Evolutionary conservation across 1,140 invertebrate genomes (phyloP), one percentile per base, ranked within the genome.

Genomic region (Caenorhabditis remanei): DNA sequence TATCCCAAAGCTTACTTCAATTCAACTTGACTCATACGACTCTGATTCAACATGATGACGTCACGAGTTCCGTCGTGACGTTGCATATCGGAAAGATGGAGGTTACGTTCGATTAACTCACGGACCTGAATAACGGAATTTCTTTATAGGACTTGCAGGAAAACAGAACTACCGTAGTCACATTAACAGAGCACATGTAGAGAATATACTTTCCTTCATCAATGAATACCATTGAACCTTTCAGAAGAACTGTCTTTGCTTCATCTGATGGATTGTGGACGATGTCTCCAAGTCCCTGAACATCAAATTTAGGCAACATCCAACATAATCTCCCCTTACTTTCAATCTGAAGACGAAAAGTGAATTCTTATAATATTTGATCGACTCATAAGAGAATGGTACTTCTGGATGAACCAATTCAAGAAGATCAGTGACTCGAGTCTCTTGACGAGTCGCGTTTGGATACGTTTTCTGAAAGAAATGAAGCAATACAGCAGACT

Each of bases 51-150:
- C 86, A 94, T 92, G 24, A 94, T 93, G 19, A 94, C 85, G 87
- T 94, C 93, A 32, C 93, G 87, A 0, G 93, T 94, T 87, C 92
- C 93, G 89, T 94, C 93, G 88, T 94, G 93, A 1, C 93, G 88
- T 55, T 93, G 93, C 85, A 87, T 87, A 61, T 90, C 90, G 5
- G 89, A 89, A 6, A 90, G 56, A 58, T 87, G 90, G 13, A 90
- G 87, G 53, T 87, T 88, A 32, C 90, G 21, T 58, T 90, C 90
- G 48, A 88, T 88, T 7, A 90, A 56, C 71, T 90, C 90, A 21
- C 90, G 65, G 16, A 61, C 58, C 58, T 58, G 46, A 48, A 5
- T 11, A 56, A 55, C 11, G 24, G 5, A 50, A 16, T 32, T 13
- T 13, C 13, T 24, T 53, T 53, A 16, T 0, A 32, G 24, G 6